Evolutionary conservation across 2,888 invertebrate genomes (phyloP).

Genomic region (Rosalia funebris): DNA sequence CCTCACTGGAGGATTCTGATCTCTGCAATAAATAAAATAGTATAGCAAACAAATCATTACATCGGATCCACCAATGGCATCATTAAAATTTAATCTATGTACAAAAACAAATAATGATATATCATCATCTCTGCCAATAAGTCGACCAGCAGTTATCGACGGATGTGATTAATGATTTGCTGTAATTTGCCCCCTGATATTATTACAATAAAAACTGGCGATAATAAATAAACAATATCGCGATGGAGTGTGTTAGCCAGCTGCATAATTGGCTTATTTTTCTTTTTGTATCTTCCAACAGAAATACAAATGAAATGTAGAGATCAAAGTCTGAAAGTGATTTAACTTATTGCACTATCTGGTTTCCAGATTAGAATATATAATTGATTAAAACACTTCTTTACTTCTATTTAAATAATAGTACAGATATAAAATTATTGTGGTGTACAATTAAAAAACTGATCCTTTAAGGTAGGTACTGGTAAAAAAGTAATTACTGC

Average conservation of each 20-base stretch:
- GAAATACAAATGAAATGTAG: too few species aligned
- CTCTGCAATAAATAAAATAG: slow-evolving; percentile 18
- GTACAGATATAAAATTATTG: too few species aligned
- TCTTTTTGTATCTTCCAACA: too few species aligned
- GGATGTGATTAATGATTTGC: slow-evolving; percentile 16
- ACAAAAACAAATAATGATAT: slow-evolving; percentile 1
- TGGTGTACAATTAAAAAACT: too few species aligned
- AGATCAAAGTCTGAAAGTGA: too few species aligned
- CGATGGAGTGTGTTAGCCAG: slow-evolving; percentile 12
- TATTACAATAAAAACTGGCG: slow-evolving; percentile 1
- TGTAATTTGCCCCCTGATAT: slow-evolving; percentile 19
- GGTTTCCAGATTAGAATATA: too few species aligned
- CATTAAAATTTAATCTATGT: background rate
- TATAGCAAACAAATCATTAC: background rate
- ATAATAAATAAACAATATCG: background rate
- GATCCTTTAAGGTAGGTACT: too few species aligned
- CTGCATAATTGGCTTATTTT: slow-evolving; percentile 1
- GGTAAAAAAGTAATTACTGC: too few species aligned
- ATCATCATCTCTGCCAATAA: slow-evolving; percentile 20
- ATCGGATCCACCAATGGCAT: slow-evolving; percentile 12
- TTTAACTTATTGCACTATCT: too few species aligned
- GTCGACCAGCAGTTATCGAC: slow-evolving; percentile 20
- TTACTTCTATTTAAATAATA: too few species aligned
- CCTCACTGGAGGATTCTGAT: slow-evolving; percentile 3
- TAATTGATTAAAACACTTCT: too few species aligned